Percentiles rank a stretch among this genome's conserved stretches.
These are phyloP conservation scores for Cotesia chilonis DNA, from an alignment of 1,140 invertebrate species.

Conservation along the genomic window DNA sequence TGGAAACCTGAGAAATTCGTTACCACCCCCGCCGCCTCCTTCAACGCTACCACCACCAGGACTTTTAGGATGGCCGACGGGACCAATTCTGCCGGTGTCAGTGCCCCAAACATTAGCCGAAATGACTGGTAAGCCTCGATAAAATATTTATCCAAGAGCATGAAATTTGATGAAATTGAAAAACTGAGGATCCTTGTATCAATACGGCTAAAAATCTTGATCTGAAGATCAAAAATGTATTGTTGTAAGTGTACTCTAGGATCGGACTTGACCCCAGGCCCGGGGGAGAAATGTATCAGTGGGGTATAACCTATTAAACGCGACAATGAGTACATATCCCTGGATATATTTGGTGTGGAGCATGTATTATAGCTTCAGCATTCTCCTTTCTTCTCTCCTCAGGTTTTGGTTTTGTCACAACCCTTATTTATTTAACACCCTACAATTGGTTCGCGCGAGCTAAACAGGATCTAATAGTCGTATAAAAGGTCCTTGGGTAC, in stretches of 20 bases:
- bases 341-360: neutral
- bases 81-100: conserved; percentile 45
- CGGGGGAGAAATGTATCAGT: too few relatives aligned
- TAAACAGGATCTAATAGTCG: conserved; percentile 66
- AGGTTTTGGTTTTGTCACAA: conserved; percentile 42
- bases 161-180: neutral
- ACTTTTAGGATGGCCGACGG: conserved; percentile 57
- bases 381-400: conserved; percentile 20
- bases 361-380: neutral
- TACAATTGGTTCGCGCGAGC: conserved; percentile 61
- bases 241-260: too few relatives aligned
- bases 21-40: conserved; percentile 50
- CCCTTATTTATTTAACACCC: conserved; percentile 67
- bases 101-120: conserved; percentile 58
- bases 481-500: conserved; percentile 61
- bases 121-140: conserved; percentile 56
- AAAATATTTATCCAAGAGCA: conserved; percentile 15
- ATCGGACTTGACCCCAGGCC: too few relatives aligned
- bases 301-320: conserved; percentile 16
- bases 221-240: too few relatives aligned
- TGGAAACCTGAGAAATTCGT: conserved; percentile 54
- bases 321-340: neutral
- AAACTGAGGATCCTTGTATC: neutral
- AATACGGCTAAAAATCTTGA: too few relatives aligned
- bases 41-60: conserved; percentile 52